Conservation (phyloP, 2,888 invertebrate genomes). For the Scaptomyza tumidula region DNA sequence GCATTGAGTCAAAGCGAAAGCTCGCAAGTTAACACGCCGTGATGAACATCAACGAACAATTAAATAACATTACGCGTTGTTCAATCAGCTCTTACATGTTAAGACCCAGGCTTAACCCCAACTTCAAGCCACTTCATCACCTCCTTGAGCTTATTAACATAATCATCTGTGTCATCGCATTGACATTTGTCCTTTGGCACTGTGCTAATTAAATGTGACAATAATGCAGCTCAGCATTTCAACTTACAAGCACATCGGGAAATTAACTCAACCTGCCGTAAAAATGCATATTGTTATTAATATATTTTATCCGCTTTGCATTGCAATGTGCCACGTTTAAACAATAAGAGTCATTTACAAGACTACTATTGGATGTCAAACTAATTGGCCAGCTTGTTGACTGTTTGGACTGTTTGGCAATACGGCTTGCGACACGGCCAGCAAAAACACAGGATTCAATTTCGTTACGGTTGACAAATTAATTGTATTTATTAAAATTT, state of each 20-base stretch:
- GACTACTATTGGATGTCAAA: constrained; percentile 34
- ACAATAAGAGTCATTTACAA: constrained; percentile 64
- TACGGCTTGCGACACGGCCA: constrained; percentile 16
- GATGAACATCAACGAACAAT: constrained; percentile 70
- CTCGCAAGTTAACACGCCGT: constrained; percentile 51
- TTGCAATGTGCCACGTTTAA: constrained; percentile 45
- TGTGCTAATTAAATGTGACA: constrained; percentile 71
- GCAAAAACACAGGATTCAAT: constrained; percentile 14
- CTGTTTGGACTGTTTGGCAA: constrained; percentile 21
- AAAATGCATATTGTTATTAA: constrained; percentile 17
- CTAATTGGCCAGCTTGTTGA: constrained; percentile 43
- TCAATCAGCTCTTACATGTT: constrained; percentile 10
- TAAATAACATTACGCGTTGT: constrained; percentile 56
- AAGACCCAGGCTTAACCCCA: not conserved
- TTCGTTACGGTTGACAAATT: constrained; percentile 2
- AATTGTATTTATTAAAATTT: not conserved
- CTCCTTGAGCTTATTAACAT: constrained; percentile 65
- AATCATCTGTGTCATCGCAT: constrained; percentile 70
- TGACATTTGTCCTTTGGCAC: constrained; percentile 45
- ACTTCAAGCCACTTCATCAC: not conserved
- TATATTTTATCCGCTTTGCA: constrained; percentile 39
- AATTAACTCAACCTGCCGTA: not conserved
- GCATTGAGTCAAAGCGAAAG: constrained; percentile 25
- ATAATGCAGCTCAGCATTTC: constrained; percentile 42
- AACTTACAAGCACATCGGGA: not conserved